Conservation (phyloP, 2,888 invertebrate species). For the Selenia dentaria region DNA sequence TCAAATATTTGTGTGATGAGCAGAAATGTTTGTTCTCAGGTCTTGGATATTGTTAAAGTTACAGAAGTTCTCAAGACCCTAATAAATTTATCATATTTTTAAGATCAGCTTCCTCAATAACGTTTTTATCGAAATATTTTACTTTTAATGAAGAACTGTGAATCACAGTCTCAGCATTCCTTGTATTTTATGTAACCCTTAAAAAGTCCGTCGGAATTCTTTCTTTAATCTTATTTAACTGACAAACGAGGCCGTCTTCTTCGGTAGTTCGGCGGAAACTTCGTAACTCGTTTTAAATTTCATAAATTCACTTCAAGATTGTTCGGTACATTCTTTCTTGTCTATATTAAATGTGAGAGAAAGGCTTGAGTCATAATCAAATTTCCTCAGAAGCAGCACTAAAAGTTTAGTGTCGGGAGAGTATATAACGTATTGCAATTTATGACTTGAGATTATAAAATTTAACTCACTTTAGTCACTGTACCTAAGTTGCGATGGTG, state of each 20-base stretch:
- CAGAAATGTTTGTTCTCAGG: too few relatives aligned
- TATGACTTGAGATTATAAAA: background rate
- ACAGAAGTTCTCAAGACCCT: too few relatives aligned
- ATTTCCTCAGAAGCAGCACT: background rate
- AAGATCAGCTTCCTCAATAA: too few relatives aligned
- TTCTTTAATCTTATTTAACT: slow-evolving; percentile 5
- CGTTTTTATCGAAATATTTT: too few relatives aligned
- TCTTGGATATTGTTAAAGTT: too few relatives aligned
- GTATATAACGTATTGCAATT: background rate
- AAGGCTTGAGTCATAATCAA: slow-evolving; percentile 1
- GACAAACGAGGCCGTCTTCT: background rate
- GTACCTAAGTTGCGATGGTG: background rate
- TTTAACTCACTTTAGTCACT: background rate
- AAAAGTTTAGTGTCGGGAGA: slow-evolving; percentile 2
- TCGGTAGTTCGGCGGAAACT: slow-evolving; percentile 1
- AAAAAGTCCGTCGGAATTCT: background rate
- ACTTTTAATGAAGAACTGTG: too few relatives aligned
- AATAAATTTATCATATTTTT: too few relatives aligned
- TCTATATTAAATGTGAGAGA: slow-evolving; percentile 11
- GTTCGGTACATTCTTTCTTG: slow-evolving; percentile 1
- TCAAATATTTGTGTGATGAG: too few relatives aligned
- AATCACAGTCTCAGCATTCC: too few relatives aligned
- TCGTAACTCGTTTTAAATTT: slow-evolving; percentile 16
- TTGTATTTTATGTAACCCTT: too few relatives aligned
- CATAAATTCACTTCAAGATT: slow-evolving; percentile 11